Evolutionary conservation across 1,140 invertebrate species (phyloP).

Genomic region (Rhyacophila brunnea): DNA sequence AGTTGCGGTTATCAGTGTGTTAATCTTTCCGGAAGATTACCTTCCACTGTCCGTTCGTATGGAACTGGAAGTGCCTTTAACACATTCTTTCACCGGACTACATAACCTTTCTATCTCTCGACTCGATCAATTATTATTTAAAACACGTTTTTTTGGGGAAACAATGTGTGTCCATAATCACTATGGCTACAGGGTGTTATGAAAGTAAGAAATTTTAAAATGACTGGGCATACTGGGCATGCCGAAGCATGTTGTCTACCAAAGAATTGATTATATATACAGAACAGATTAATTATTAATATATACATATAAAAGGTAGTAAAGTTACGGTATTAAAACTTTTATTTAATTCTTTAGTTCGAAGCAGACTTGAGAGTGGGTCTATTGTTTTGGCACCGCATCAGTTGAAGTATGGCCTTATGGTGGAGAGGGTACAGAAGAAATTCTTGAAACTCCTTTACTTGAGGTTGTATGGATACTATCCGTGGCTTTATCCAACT

Average conservation of each 20-base stretch:
- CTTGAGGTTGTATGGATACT: too few relatives aligned
- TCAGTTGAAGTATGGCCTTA: too few relatives aligned
- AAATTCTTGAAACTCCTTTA: too few relatives aligned
- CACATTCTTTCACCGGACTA: conserved; percentile 3
- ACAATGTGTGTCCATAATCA: conserved; percentile 29
- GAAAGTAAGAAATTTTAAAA: neutral
- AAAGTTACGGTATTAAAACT: too few relatives aligned
- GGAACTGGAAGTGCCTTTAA: neutral
- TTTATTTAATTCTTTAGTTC: too few relatives aligned
- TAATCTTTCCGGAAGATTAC: conserved; percentile 31
- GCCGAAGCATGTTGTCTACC: neutral
- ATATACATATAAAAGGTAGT: too few relatives aligned
- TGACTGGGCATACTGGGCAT: neutral
- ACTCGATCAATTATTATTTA: conserved; percentile 30
- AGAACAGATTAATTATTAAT: neutral
- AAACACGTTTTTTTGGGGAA: conserved; percentile 25
- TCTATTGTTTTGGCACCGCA: too few relatives aligned
- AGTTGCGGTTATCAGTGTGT: conserved; percentile 17
- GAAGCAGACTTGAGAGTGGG: too few relatives aligned
- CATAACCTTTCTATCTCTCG: conserved; percentile 15
- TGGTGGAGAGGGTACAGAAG: too few relatives aligned
- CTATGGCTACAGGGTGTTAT: conserved; percentile 1
- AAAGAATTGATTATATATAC: neutral
- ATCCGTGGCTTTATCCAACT: too few relatives aligned
- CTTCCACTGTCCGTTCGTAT: conserved; percentile 4